phyloP scores from a whole-genome alignment of 2,888 invertebrate genomes.

The Salticus scenicus region DNA sequence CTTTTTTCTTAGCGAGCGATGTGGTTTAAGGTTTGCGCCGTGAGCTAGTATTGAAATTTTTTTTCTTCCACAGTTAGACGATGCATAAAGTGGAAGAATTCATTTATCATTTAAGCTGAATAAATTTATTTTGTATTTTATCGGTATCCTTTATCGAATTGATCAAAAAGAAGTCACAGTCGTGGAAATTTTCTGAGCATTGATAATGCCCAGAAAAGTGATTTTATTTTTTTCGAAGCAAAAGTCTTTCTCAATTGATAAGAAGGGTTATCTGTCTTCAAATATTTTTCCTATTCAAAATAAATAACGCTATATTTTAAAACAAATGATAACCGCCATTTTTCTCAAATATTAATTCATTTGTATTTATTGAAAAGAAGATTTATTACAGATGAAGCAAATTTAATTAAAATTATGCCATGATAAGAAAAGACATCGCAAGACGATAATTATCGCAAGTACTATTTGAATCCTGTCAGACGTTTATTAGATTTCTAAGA shows the following conservation, averaged over 20 bases:
- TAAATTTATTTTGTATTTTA: conserved; percentile 54
- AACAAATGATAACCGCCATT: not conserved
- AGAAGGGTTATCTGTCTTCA: not conserved
- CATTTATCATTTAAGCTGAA: conserved; percentile 62
- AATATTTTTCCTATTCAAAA: not conserved
- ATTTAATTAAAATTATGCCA: too few relatives aligned
- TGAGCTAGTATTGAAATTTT: conserved; percentile 51
- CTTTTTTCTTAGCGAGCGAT: conserved; percentile 28
- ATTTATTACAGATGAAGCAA: too few relatives aligned
- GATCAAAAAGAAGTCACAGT: conserved; percentile 26
- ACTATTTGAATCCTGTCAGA: too few relatives aligned
- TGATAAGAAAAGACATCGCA: too few relatives aligned
- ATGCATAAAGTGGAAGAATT: conserved; percentile 49
- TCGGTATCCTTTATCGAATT: conserved; percentile 52
- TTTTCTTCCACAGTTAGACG: conserved; percentile 15
- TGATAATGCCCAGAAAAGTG: conserved; percentile 23
- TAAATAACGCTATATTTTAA: not conserved
- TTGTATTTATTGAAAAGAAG: not conserved
- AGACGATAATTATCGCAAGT: too few relatives aligned
- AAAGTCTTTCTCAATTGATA: not conserved
- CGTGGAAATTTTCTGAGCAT: not conserved
- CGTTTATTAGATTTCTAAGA: too few relatives aligned
- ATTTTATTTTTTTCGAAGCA: not conserved
- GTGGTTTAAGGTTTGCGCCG: conserved; percentile 48
- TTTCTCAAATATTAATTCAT: not conserved